Evolutionary conservation across 1,140 invertebrate species (phyloP), one percentile per base, ranked within the genome.

Genomic region (Cotesia typhae): DNA sequence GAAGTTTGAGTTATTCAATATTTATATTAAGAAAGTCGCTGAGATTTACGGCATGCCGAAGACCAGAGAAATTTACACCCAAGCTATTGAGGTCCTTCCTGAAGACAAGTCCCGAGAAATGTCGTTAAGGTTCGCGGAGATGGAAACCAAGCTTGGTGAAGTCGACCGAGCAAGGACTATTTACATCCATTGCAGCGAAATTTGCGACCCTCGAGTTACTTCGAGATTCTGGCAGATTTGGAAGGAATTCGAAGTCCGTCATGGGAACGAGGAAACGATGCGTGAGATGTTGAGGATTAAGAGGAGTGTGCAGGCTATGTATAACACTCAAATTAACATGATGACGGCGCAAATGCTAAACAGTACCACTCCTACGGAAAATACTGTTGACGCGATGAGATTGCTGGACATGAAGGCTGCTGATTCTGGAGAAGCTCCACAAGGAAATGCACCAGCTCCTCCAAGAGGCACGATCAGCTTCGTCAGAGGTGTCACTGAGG

Each of bases 251-350:
- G 98, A 99, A 90, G 95, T 98, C 51, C 92, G 95, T 61, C 98
- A 99, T 88, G 98, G 98, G n/a, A 99, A 99, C 88, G 98, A 99
- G 87, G 98, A 99, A 80, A 99, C 98, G 0, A 97, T 99, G 91
- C 89, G 97, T 64, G 98, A 99, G 89, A 99, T 99, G 97, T 87
- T 99, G 74, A 90, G 98, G 82, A 98, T 99, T 66, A 99, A 99
- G 85, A 91, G 98, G 76, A 98, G 96, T 82, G 95, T 99, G 0
- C 96, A 98, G 88, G 97, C 97, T 4, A 96, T 94, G 78, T 99
- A 97, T 82, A 99, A 99, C 84, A 97, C 95, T 4, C 95, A 97
- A 88, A 93, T 95, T 12, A 96, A 98, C 82, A 98, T 98, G 93
- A 98, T 99, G 96, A 96, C 96, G 28, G 96, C 96, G 4, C 96